Evolutionary conservation across 2,888 invertebrate species (phyloP), one percentile per base, ranked within the genome.

Genomic region (Eugnorisma glareosa): DNA sequence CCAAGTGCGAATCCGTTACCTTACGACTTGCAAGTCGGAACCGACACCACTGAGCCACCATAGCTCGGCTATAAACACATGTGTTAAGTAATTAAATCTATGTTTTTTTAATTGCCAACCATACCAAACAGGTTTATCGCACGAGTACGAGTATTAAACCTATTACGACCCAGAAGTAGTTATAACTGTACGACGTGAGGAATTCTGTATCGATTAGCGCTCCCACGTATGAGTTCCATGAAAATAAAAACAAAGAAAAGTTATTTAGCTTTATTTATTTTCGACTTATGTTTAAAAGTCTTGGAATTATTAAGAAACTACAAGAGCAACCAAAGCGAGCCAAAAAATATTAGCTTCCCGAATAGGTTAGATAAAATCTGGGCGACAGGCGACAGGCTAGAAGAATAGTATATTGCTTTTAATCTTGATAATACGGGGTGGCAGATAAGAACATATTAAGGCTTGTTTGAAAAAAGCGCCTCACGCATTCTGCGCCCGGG

Each of bases 91-190:
- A 77, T 68, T 77, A 28, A 28, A 61, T 77, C 13, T 51, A 24
- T 28, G 15, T 24, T 31, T 51, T 24, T 31, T 51, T 75, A n/a
- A 80, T 79, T 48, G 24, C 31, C 45, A 51, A 63, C 24, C 18
- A 21, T 35, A 24, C 15, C 24, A 35, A 43, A n/a, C 64, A 69
- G 40, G 64, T 82, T 69, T 81, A 51, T 24, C 21, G 40, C 48
- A 24, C 40, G 24, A 35, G 24, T 72, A 24, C 40, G 24, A 35
- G 24, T 72, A n/a, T 51, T 18, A 57, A 45, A 64, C 6, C 35
- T 51, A 57, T 74, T 64, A 37, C 43, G 64, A 82, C 28, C 51
- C 68, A 78, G 67, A 64, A 59, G 59, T 77, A 69, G 69, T 77
- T 77, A 79, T 59, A n/a, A 21, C 21, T 35, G 21, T n/a, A 37